Conservation (phyloP, 2,113 vertebrate species). For the Campylomormyrus numenius region DNA sequence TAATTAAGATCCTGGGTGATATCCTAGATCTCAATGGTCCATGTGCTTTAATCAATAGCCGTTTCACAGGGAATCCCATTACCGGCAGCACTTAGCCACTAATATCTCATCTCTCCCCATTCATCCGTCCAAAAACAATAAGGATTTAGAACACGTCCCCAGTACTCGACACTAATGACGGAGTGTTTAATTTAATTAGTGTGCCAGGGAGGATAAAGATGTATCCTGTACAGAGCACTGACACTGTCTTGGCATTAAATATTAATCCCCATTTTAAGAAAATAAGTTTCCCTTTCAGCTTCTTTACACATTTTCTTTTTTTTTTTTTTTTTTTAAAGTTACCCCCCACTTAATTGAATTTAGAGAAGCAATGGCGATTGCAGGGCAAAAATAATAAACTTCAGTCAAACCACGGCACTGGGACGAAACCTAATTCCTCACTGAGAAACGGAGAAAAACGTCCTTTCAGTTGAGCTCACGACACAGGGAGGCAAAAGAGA, state of each 20-base stretch:
- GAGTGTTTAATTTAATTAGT: constrained; percentile 56
- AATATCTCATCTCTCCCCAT: constrained; percentile 64
- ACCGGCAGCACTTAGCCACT: constrained; percentile 64
- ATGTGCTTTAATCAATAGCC: constrained; percentile 60
- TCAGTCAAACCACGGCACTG: neutral
- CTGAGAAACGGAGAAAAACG: neutral
- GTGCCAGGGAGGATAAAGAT: neutral
- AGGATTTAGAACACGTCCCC: constrained; percentile 61
- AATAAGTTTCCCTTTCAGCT: neutral
- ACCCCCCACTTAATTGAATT: neutral
- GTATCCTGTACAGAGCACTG: neutral
- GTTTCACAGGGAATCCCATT: constrained; percentile 64
- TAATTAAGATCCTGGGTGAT: constrained; percentile 61
- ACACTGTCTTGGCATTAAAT: neutral
- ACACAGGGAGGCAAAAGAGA: neutral
- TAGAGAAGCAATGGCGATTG: neutral
- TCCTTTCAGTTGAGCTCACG: neutral
- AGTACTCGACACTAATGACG: constrained; percentile 55
- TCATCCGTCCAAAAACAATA: constrained; percentile 53
- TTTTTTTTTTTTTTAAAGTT: neutral
- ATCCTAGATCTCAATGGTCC: constrained; percentile 51
- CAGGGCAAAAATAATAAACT: neutral
- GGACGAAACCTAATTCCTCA: neutral
- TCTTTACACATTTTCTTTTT: neutral
- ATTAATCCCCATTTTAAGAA: constrained; percentile 2